phyloP scores from a whole-genome alignment of 2,797 vertebrate genomes.

The Halcyon smyrnensis region DNA sequence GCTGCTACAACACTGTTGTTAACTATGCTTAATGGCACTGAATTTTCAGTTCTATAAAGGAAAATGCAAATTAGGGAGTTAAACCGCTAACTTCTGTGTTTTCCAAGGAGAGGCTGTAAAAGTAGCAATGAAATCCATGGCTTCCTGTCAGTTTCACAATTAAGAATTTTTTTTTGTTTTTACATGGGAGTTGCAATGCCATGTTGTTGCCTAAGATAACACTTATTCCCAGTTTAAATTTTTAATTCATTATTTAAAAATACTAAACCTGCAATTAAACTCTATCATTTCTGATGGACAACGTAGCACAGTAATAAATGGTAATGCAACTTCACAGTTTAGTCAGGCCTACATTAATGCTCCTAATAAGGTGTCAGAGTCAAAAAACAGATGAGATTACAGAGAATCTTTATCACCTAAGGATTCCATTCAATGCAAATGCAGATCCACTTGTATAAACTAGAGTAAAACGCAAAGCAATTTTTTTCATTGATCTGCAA shows the following conservation, averaged over 20 bases:
- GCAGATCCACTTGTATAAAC: background rate
- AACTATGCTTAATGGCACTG: background rate
- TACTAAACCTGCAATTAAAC: background rate
- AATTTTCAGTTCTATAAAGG: slow-evolving; percentile 12
- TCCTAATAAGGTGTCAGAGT: background rate
- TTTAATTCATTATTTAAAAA: background rate
- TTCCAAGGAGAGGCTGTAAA: slow-evolving; percentile 11
- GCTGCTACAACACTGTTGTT: background rate
- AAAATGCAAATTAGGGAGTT: background rate
- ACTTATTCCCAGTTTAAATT: background rate
- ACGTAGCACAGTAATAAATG: background rate
- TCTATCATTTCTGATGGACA: background rate
- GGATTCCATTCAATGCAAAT: background rate
- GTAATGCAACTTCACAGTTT: background rate
- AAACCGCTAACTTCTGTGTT: background rate
- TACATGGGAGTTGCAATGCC: background rate
- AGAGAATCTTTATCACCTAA: background rate
- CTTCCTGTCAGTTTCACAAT: background rate
- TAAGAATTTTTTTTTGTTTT: slow-evolving; percentile 23
- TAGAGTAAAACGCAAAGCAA: background rate
- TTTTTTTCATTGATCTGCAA: background rate
- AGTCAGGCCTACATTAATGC: background rate
- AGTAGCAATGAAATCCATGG: background rate
- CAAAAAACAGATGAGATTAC: background rate
- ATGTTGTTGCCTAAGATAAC: background rate